Percentiles rank a stretch among this genome's conserved stretches.
Evolutionary conservation across 2,888 invertebrate genomes (phyloP).

Genomic region (Rhingia campestris): DNA sequence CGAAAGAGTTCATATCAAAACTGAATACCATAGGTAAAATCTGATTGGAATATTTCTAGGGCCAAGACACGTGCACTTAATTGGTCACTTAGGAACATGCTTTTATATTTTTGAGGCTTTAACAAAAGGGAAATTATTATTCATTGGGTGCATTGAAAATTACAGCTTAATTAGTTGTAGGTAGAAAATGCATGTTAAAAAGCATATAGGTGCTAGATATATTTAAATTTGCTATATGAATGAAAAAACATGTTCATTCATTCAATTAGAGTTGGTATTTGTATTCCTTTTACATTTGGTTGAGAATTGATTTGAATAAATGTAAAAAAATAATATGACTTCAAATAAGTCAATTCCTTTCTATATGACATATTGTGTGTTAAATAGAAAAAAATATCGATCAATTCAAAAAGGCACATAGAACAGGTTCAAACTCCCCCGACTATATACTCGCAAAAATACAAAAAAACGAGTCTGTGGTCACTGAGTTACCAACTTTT

Average conservation of each 20-base stretch:
- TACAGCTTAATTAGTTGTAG: too few species aligned
- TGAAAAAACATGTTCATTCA: neutral
- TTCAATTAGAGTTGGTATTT: neutral
- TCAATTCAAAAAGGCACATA: conserved; percentile 18
- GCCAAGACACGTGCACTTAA: too few species aligned
- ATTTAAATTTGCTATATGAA: too few species aligned
- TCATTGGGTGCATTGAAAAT: too few species aligned
- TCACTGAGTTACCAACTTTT: conserved; percentile 45
- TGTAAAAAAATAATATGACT: neutral
- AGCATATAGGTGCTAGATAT: too few species aligned
- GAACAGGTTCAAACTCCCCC: conserved; percentile 65
- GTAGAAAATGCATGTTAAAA: too few species aligned
- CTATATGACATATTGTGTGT: too few species aligned
- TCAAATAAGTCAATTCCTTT: neutral
- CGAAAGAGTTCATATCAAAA: conserved; percentile 47
- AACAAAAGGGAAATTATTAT: too few species aligned
- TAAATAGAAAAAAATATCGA: neutral
- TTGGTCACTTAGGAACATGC: too few species aligned
- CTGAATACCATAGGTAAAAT: neutral
- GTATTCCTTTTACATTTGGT: neutral
- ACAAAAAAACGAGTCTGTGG: conserved; percentile 43
- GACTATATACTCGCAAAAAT: conserved; percentile 17
- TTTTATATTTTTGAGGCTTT: too few species aligned
- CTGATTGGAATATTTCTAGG: too few species aligned
- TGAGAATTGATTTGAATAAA: neutral